Conservation (phyloP, 2,797 vertebrate species). For the Sarcophilus harrisii region DNA sequence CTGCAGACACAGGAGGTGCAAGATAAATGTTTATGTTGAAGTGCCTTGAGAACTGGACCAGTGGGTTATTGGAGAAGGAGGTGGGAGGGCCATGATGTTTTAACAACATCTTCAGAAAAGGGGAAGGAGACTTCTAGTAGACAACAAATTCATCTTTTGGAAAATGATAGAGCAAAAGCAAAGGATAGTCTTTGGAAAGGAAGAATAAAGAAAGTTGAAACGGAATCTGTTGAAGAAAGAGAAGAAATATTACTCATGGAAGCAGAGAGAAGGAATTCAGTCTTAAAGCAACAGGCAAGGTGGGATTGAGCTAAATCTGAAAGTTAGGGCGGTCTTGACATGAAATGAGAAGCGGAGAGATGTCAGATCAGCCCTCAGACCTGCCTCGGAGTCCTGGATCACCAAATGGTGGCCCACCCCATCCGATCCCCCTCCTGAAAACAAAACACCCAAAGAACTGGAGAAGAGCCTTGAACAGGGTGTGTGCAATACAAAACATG, state of each 20-base stretch:
- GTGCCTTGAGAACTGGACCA: not conserved
- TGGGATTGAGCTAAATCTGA: not conserved
- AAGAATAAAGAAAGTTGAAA: not conserved
- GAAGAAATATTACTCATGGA: not conserved
- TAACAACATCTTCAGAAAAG: not conserved
- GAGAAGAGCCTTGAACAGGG: not conserved
- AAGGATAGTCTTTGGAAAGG: not conserved
- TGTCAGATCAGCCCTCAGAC: not conserved
- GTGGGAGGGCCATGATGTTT: not conserved
- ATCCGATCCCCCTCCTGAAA: not conserved
- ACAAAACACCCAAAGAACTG: slow-evolving; percentile 25
- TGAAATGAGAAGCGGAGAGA: not conserved
- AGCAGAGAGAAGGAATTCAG: not conserved
- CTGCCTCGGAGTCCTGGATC: not conserved
- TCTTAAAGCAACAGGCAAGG: not conserved
- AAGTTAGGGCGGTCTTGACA: not conserved
- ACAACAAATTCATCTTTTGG: not conserved
- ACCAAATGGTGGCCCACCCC: slow-evolving; percentile 17
- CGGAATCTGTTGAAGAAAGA: not conserved
- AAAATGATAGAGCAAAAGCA: slow-evolving; percentile 20
- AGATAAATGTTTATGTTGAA: not conserved
- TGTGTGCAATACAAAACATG: slow-evolving; percentile 22
- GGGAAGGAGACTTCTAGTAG: not conserved
- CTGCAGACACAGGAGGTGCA: not conserved
- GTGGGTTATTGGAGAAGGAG: not conserved